These are phyloP conservation scores for Anarhynchus alexandrinus DNA, from an alignment of 2,113 vertebrate species.

Conservation along the genomic window DNA sequence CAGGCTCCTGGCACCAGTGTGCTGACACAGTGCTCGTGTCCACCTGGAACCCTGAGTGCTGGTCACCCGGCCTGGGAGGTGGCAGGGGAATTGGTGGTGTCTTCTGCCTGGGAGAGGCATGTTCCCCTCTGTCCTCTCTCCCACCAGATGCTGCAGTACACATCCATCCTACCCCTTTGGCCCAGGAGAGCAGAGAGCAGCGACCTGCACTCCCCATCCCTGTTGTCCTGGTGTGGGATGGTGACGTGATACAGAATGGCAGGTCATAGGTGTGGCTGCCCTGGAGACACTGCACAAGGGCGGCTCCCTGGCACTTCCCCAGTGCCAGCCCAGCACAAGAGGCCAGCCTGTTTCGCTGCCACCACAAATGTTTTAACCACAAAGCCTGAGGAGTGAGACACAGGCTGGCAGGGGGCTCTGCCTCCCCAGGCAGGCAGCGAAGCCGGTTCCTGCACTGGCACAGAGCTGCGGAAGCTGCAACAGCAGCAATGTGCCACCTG, in stretches of 20 bases:
- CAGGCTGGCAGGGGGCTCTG: not conserved
- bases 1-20: not conserved
- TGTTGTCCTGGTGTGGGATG: accelerated
- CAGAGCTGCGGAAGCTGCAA: not conserved
- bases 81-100: not conserved
- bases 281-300: accelerated
- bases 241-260: not conserved
- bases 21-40: accelerated
- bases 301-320: not conserved
- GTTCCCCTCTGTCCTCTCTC: not conserved
- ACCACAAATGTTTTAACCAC: too few species aligned
- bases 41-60: not conserved
- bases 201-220: not conserved
- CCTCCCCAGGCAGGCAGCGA: not conserved
- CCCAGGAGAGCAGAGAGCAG: not conserved
- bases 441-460: not conserved
- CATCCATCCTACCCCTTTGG: not conserved
- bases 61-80: not conserved
- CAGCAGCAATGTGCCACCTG: accelerated
- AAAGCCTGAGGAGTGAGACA: too few species aligned
- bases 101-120: not conserved
- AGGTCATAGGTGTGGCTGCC: not conserved
- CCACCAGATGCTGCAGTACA: too few species aligned
- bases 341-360: not conserved
- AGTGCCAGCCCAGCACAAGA: not conserved